Evolutionary conservation across 2,113 vertebrate genomes (phyloP).

Genomic region (Pogona vitticeps): DNA sequence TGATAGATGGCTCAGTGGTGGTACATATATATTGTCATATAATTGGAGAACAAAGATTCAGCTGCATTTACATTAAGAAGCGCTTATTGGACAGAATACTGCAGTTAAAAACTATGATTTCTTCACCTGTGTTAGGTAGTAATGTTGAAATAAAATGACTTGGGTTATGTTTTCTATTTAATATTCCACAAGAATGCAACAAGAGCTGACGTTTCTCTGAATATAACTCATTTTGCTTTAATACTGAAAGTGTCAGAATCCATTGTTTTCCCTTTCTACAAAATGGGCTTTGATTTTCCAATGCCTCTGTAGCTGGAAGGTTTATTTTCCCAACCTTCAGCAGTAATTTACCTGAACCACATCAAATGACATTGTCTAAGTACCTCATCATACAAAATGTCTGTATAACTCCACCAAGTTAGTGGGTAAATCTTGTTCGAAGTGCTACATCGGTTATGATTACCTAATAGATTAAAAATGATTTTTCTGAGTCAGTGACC

Average conservation of each 20-base stretch:
- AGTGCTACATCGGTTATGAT: neutral
- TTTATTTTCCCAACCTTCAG: conserved; percentile 53
- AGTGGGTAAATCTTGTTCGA: conserved; percentile 48
- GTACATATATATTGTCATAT: conserved; percentile 1
- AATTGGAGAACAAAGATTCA: neutral
- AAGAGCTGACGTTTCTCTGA: conserved; percentile 35
- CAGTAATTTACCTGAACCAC: conserved; percentile 33
- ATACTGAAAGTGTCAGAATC: conserved; percentile 39
- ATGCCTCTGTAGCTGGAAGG: conserved; percentile 26
- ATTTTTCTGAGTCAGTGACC: conserved; percentile 14
- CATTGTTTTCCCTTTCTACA: conserved; percentile 49
- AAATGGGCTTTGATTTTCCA: conserved; percentile 45
- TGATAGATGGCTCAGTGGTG: neutral
- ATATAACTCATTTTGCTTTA: conserved; percentile 27
- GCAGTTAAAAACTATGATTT: conserved; percentile 9
- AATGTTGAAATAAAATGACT: neutral
- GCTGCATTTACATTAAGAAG: neutral
- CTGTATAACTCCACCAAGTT: conserved; percentile 26
- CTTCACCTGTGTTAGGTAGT: neutral
- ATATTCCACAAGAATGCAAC: neutral
- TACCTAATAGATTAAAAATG: conserved; percentile 42
- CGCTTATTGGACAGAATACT: neutral
- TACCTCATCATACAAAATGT: conserved; percentile 35
- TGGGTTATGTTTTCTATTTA: conserved; percentile 16
- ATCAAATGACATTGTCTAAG: conserved; percentile 38